A percentile compares a stretch with the other conserved stretches of the same genome.
Evolutionary conservation across 2,888 invertebrate genomes (phyloP).

Genomic region (Acanthosepion lycidas): DNA sequence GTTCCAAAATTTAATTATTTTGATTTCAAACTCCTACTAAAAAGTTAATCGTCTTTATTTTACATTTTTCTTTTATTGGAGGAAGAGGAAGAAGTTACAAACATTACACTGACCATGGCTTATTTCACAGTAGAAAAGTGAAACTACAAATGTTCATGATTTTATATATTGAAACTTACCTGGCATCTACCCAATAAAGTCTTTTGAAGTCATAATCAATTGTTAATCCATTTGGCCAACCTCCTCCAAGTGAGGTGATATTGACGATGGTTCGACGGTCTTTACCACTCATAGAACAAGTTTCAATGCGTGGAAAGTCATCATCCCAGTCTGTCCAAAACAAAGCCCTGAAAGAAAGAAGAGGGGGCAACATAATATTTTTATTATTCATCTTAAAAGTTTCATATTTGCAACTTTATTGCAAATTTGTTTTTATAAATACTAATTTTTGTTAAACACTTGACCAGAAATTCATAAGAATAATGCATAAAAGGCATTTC

Average conservation of each 20-base stretch:
- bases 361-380: too few relatives aligned
- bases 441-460: not conserved
- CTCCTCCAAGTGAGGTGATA: constrained; percentile 78
- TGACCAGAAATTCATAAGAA: too few relatives aligned
- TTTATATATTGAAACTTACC: constrained; percentile 70
- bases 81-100: too few relatives aligned
- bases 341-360: constrained; percentile 80
- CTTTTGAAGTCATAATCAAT: constrained; percentile 83
- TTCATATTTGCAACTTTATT: too few relatives aligned
- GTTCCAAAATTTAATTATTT: not conserved
- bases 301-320: constrained; percentile 86
- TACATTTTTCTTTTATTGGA: too few relatives aligned
- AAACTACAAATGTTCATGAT: not conserved
- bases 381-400: too few relatives aligned
- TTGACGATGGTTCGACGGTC: constrained; percentile 80
- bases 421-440: not conserved
- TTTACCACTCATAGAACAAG: constrained; percentile 90
- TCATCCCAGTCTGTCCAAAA: constrained; percentile 95
- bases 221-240: constrained; percentile 90
- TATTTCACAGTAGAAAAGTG: not conserved
- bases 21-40: not conserved
- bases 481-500: too few relatives aligned
- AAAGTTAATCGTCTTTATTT: too few relatives aligned
- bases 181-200: constrained; percentile 93
- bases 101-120: not conserved